Percentiles rank a stretch among this genome's conserved stretches.
phyloP scores from a whole-genome alignment of 2,797 vertebrate species.

The Coregonus suidteri region DNA sequence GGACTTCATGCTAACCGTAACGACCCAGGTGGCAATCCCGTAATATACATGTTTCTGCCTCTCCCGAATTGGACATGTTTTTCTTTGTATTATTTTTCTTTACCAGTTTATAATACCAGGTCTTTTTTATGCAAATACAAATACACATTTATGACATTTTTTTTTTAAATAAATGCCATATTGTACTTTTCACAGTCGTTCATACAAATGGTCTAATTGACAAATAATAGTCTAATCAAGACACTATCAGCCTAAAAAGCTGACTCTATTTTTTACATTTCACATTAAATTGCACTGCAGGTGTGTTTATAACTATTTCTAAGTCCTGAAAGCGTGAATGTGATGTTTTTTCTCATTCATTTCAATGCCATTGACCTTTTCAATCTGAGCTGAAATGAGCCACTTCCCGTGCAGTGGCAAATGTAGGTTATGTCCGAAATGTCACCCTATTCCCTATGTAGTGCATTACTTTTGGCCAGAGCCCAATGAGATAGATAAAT shows the following conservation, averaged over 20 bases:
- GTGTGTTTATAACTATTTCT: background rate
- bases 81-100: background rate
- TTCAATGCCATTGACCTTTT: constrained; percentile 5
- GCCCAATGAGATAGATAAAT: background rate
- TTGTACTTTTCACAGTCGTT: background rate
- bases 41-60: too few relatives aligned
- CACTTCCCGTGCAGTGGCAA: background rate
- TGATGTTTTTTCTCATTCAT: constrained; percentile 7
- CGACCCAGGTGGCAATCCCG: too few relatives aligned
- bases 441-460: background rate
- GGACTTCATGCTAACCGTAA: too few relatives aligned
- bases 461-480: background rate
- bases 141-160: background rate
- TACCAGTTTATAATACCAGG: background rate
- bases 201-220: background rate
- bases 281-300: background rate
- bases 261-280: background rate
- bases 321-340: background rate
- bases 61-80: too few relatives aligned
- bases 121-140: background rate
- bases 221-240: background rate
- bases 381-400: background rate
- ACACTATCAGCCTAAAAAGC: background rate
- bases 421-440: background rate
- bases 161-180: background rate